These are phyloP conservation scores for Spilarctia lutea DNA, from an alignment of 2,888 invertebrate species.

Conservation along the genomic window DNA sequence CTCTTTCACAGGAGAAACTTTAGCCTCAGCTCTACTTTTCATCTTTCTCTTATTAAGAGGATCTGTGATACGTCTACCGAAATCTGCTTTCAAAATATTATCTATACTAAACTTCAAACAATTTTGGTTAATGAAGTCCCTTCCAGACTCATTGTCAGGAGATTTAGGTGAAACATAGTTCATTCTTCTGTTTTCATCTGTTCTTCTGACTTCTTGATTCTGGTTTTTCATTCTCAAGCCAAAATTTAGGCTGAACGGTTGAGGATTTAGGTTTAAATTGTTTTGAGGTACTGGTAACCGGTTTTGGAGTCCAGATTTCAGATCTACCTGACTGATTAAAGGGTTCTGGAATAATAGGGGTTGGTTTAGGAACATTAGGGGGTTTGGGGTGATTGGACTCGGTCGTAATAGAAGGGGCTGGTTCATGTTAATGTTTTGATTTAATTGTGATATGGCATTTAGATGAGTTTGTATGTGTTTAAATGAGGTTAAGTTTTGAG, in stretches of 20 bases:
- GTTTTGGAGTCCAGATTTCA: conserved; percentile 69
- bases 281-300: conserved; percentile 71
- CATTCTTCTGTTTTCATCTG: conserved; percentile 72
- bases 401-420: conserved; percentile 79
- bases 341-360: conserved; percentile 79
- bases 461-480: conserved; percentile 90
- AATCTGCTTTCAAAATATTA: conserved; percentile 94
- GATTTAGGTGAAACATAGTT: conserved; percentile 71
- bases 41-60: conserved; percentile 88
- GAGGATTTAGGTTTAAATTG: conserved; percentile 64
- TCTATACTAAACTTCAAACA: conserved; percentile 94
- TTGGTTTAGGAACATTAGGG: conserved; percentile 82
- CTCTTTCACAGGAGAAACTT: conserved; percentile 70
- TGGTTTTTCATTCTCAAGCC: conserved; percentile 63
- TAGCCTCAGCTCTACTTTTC: conserved; percentile 70
- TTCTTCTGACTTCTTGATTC: conserved; percentile 63
- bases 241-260: conserved; percentile 74
- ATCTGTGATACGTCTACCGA: conserved; percentile 90
- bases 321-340: conserved; percentile 72
- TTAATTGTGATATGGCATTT: conserved; percentile 89
- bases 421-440: conserved; percentile 79
- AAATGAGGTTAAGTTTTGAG: conserved; percentile 84
- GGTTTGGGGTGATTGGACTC: conserved; percentile 83
- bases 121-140: conserved; percentile 84
- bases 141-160: conserved; percentile 73